These are phyloP conservation scores for Meteorus sp. DNA, from an alignment of 1,140 invertebrate species.

Conservation along the genomic window DNA sequence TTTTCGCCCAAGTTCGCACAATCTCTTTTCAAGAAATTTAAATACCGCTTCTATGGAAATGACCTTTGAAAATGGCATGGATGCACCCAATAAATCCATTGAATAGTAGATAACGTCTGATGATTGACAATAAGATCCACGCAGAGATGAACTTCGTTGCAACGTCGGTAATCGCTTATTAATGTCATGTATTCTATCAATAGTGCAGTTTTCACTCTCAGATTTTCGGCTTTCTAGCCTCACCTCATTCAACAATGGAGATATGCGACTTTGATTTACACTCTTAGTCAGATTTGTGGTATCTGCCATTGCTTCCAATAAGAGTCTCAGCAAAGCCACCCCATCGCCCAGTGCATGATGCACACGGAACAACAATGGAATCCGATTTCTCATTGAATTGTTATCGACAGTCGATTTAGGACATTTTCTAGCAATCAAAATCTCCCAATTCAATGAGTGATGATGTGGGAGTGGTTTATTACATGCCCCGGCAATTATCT, in stretches of 20 bases:
- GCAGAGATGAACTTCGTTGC: not conserved
- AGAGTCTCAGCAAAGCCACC: conserved; percentile 55
- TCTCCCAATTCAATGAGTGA: conserved; percentile 57
- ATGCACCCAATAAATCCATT: conserved; percentile 20
- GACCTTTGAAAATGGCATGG: conserved; percentile 26
- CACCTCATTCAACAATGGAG: too few relatives aligned
- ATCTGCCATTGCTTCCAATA: conserved; percentile 55
- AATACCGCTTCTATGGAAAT: not conserved
- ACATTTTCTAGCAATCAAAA: conserved; percentile 52
- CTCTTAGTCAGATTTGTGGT: conserved; percentile 4
- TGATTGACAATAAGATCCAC: not conserved
- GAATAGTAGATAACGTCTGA: conserved; percentile 19
- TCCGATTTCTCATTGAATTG: conserved; percentile 30
- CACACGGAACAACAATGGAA: conserved; percentile 58
- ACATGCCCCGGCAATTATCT: conserved; percentile 46
- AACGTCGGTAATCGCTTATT: not conserved
- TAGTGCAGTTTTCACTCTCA: too few relatives aligned
- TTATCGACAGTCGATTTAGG: conserved; percentile 26
- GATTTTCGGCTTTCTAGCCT: too few relatives aligned
- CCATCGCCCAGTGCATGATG: conserved; percentile 62
- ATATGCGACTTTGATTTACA: too few relatives aligned
- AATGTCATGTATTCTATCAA: too few relatives aligned
- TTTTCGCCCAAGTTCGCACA: conserved; percentile 2
- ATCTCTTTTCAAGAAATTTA: not conserved
- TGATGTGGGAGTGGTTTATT: conserved; percentile 54